phyloP scores from a whole-genome alignment of 2,113 vertebrate species.

The Microtus pennsylvanicus region DNA sequence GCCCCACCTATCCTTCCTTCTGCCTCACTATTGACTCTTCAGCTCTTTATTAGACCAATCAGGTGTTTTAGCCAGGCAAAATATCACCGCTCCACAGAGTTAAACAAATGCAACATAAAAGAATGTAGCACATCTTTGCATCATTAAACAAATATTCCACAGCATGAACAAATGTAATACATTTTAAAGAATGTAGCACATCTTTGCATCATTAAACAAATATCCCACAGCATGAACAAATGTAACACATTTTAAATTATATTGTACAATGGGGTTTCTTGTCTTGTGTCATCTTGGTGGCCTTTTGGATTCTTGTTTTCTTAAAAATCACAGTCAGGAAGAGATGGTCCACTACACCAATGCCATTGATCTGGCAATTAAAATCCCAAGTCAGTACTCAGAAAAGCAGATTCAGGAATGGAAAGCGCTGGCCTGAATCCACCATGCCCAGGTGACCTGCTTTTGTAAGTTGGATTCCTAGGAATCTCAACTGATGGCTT shows the following conservation, averaged over 20 bases:
- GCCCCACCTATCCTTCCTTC: neutral
- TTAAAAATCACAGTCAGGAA: neutral
- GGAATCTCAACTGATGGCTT: neutral
- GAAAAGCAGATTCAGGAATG: neutral
- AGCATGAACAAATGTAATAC: neutral
- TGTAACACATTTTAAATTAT: neutral
- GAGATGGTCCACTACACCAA: neutral
- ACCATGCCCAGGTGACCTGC: rapidly evolving
- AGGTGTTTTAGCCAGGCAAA: neutral
- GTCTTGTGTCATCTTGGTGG: neutral
- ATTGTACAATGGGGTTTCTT: neutral
- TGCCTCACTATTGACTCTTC: neutral
- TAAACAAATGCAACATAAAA: neutral
- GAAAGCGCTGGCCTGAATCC: rapidly evolving
- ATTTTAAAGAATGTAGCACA: too few species aligned
- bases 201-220: too few species aligned
- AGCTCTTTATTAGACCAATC: neutral
- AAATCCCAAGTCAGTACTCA: neutral
- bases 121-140: neutral
- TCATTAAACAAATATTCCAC: neutral
- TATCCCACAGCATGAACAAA: neutral
- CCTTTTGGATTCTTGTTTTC: neutral
- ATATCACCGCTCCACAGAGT: neutral
- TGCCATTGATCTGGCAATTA: neutral
- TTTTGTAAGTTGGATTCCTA: neutral